Evolutionary conservation across 2,797 vertebrate species (phyloP).

Genomic region (Pangasius djambal): DNA sequence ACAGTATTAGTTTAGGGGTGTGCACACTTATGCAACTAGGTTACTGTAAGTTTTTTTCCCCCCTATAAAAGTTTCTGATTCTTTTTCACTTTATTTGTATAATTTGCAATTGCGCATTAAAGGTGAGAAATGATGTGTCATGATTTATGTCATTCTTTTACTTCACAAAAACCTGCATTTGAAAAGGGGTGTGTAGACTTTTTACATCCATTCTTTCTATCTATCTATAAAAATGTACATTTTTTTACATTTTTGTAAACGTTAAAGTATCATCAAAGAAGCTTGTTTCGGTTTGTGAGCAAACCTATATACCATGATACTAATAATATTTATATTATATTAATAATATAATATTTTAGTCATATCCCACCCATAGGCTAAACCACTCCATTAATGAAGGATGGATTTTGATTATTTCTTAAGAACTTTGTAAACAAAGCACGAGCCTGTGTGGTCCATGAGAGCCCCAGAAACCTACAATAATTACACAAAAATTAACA

Average conservation of each 20-base stretch:
- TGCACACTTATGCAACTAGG: too few relatives aligned
- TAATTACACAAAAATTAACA: not conserved
- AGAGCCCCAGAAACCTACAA: not conserved
- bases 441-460: not conserved
- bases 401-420: not conserved
- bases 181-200: not conserved
- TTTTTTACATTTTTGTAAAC: not conserved
- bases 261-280: not conserved
- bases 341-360: not conserved
- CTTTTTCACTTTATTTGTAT: too few relatives aligned
- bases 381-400: not conserved
- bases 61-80: too few relatives aligned
- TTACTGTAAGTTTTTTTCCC: too few relatives aligned
- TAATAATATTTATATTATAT: not conserved
- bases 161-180: too few relatives aligned
- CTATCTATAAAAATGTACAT: not conserved
- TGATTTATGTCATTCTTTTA: too few relatives aligned
- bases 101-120: too few relatives aligned
- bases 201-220: not conserved
- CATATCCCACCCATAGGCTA: not conserved
- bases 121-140: too few relatives aligned
- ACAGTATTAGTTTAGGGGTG: too few relatives aligned
- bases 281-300: not conserved
- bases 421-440: not conserved
- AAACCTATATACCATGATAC: not conserved